Percentiles rank a stretch among this genome's conserved stretches.
phyloP scores from a whole-genome alignment of 2,113 vertebrate genomes.

The Cinclus mexicanus region DNA sequence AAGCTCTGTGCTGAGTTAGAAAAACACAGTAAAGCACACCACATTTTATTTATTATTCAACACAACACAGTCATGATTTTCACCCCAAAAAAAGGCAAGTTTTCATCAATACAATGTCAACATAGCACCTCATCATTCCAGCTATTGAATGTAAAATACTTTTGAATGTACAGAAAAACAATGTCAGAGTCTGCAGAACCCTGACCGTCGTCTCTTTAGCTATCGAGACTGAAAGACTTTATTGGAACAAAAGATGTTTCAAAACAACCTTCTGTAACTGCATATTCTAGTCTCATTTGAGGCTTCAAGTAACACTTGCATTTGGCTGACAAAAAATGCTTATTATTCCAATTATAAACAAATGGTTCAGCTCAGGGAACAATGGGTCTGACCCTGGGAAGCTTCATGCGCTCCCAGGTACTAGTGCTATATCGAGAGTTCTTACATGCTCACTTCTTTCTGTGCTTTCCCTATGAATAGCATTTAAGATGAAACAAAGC shows the following conservation, averaged over 20 bases:
- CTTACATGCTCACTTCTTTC: neutral
- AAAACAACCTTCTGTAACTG: neutral
- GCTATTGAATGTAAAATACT: neutral
- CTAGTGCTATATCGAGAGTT: neutral
- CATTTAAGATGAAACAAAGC: neutral
- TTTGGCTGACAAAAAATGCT: slow-evolving; percentile 8
- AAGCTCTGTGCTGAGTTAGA: neutral
- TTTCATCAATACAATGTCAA: neutral
- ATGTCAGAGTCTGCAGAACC: neutral
- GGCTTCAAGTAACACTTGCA: neutral
- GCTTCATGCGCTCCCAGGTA: neutral
- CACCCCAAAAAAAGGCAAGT: neutral
- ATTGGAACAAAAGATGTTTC: neutral
- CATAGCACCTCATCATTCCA: neutral
- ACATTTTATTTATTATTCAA: neutral
- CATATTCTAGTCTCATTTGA: neutral
- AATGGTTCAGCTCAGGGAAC: neutral
- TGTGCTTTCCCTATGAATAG: neutral
- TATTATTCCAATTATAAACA: slow-evolving; percentile 27
- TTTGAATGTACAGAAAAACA: neutral
- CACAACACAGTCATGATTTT: neutral
- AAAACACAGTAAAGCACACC: neutral
- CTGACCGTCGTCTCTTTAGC: neutral
- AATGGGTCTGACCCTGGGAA: neutral
- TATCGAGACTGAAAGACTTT: neutral